phyloP scores from a whole-genome alignment of 2,888 invertebrate species.

The Hipparchia semele region DNA sequence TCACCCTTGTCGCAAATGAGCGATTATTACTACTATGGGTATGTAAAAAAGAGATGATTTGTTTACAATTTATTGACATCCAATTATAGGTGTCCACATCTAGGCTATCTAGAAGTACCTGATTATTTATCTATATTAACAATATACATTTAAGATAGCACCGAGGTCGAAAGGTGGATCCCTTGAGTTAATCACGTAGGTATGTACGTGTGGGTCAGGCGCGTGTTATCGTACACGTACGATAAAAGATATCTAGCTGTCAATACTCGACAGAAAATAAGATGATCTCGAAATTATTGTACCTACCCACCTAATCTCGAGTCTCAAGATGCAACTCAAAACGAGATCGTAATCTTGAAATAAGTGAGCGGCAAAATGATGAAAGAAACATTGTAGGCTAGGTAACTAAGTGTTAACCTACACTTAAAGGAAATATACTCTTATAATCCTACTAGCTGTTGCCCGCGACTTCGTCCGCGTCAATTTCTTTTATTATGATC shows the following conservation, averaged over 20 bases:
- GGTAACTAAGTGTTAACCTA: no score
- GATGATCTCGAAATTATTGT: slow-evolving; percentile 10
- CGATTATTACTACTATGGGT: no score
- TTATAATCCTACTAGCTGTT: no score
- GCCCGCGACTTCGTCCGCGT: no score
- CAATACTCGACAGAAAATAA: neutral
- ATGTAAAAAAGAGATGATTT: no score
- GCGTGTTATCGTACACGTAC: slow-evolving; percentile 11
- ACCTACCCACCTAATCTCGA: neutral
- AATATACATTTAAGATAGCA: neutral
- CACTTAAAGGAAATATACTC: no score
- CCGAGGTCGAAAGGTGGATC: slow-evolving; percentile 10
- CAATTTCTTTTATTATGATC: no score
- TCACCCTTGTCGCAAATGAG: no score
- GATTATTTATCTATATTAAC: no score
- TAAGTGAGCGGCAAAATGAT: neutral
- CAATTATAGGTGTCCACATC: no score
- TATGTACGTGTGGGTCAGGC: slow-evolving; percentile 3
- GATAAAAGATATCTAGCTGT: neutral
- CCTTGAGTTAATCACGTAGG: neutral
- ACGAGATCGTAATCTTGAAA: neutral
- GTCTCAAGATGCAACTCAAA: slow-evolving; percentile 1
- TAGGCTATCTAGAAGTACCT: no score
- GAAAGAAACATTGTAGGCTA: neutral
- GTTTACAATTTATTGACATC: no score